These are phyloP conservation scores for Apis mellifera DNA, from an alignment of 1,140 invertebrate genomes.

Conservation along the genomic window DNA sequence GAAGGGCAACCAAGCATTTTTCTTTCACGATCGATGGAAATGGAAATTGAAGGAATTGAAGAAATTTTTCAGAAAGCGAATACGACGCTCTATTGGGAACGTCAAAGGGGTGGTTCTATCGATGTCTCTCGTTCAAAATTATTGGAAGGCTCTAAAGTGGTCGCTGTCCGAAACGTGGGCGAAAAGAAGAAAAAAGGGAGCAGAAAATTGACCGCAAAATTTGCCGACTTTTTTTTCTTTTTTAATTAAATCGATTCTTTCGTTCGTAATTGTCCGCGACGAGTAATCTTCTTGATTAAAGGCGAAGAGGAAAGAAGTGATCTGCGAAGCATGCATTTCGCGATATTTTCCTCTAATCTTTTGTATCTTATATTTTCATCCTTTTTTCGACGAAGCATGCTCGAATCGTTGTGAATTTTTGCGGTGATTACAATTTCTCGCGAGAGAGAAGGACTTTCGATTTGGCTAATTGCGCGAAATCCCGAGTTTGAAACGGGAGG, in stretches of 20 bases:
- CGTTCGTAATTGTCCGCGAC: not conserved
- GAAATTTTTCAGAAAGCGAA: not conserved
- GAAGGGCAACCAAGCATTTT: not conserved
- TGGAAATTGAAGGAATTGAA: not conserved
- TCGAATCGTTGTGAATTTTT: too few species aligned
- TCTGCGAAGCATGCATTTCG: not conserved
- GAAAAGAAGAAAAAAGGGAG: too few species aligned
- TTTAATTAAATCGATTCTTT: not conserved
- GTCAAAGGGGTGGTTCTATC: too few species aligned
- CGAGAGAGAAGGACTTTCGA: not conserved
- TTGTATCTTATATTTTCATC: too few species aligned
- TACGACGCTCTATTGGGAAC: too few species aligned
- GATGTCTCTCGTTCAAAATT: too few species aligned
- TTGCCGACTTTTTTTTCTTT: too few species aligned
- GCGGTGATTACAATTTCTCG: not conserved
- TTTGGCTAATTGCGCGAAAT: constrained; percentile 6
- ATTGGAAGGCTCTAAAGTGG: too few species aligned
- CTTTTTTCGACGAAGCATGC: too few species aligned
- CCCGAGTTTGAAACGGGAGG: constrained; percentile 6
- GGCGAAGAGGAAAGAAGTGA: not conserved
- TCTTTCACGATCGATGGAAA: not conserved
- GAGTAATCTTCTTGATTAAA: not conserved
- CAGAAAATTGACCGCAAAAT: too few species aligned
- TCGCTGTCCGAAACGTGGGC: too few species aligned
- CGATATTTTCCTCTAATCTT: too few species aligned